Evolutionary conservation across 2,113 vertebrate genomes (phyloP).

Genomic region (Hydropotes inermis): DNA sequence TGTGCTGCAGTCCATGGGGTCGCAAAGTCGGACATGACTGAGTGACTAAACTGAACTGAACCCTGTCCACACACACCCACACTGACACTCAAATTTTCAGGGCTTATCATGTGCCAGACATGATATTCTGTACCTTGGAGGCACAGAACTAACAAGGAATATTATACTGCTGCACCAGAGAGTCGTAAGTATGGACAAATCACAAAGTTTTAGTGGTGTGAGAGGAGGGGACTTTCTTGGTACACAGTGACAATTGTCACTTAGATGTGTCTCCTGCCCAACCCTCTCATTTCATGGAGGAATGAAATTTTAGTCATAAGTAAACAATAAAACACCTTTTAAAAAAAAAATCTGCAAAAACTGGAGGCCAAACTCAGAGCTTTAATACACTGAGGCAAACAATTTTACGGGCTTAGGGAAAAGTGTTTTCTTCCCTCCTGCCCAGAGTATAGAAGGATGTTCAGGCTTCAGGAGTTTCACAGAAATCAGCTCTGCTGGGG

Average conservation of each 20-base stretch:
- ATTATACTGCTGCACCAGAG: background rate
- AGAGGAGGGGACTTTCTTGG: background rate
- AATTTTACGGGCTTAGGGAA: background rate
- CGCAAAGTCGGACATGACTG: background rate
- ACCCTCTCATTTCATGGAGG: background rate
- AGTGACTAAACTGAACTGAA: background rate
- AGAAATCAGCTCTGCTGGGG: background rate
- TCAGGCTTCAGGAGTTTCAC: background rate
- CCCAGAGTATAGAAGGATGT: background rate
- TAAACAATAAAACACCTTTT: background rate
- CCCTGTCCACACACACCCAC: background rate
- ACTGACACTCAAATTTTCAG: background rate
- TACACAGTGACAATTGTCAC: background rate
- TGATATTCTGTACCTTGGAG: background rate
- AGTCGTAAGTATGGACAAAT: background rate
- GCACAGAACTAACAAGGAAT: background rate
- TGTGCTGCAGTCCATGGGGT: background rate
- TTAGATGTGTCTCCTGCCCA: background rate
- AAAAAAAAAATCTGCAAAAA: background rate
- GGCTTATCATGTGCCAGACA: background rate
- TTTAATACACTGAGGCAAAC: background rate
- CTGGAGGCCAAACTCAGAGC: background rate
- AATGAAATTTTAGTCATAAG: background rate
- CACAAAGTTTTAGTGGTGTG: background rate
- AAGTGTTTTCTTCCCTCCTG: background rate